phyloP scores from a whole-genome alignment of 2,797 vertebrate genomes.

The Diplodus sargus region DNA sequence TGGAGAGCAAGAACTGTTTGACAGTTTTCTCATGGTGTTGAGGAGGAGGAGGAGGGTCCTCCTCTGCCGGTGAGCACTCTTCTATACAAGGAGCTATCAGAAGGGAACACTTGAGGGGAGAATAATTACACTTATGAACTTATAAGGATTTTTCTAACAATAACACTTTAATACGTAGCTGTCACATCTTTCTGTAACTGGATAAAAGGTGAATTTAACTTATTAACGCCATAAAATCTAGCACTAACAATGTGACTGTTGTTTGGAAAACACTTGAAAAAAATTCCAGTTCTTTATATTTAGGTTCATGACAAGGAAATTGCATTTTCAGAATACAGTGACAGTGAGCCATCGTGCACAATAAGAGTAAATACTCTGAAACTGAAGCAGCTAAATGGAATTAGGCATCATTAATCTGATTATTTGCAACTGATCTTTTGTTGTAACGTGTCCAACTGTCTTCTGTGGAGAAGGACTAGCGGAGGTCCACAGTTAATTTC shows the following conservation, averaged over 20 bases:
- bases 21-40: slow-evolving; percentile 20
- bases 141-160: slow-evolving; percentile 16
- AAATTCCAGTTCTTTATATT: background rate
- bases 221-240: background rate
- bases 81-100: slow-evolving; percentile 40
- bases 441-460: background rate
- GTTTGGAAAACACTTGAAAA: too few relatives aligned
- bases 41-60: slow-evolving; percentile 26
- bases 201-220: background rate
- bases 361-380: background rate
- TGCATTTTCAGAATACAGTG: background rate
- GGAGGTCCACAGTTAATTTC: background rate
- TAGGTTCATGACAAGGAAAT: background rate
- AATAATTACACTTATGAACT: background rate
- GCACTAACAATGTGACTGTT: background rate
- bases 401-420: background rate
- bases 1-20: slow-evolving; percentile 27
- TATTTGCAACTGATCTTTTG: background rate
- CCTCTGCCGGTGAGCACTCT: background rate
- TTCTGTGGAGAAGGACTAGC: background rate
- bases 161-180: background rate
- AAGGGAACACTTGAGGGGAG: background rate
- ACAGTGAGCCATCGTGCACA: background rate
- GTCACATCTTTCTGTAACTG: slow-evolving; percentile 4
- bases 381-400: background rate